These are phyloP conservation scores for Acleris emargana DNA, from an alignment of 2,888 invertebrate species.

Conservation along the genomic window DNA sequence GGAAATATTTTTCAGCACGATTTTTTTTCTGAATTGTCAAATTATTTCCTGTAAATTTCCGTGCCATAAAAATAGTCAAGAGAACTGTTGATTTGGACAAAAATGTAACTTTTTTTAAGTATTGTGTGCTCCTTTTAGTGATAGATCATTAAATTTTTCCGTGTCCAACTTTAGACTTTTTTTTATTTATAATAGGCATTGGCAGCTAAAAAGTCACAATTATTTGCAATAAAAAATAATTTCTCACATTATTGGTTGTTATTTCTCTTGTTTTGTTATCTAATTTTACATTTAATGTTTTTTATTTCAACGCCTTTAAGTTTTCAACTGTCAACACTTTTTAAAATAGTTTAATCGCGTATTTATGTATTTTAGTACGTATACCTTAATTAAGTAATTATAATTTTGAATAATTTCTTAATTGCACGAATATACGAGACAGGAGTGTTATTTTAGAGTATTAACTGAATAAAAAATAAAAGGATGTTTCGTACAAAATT, in stretches of 20 bases:
- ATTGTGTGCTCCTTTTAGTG: constrained; percentile 5
- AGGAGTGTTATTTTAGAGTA: constrained; percentile 62
- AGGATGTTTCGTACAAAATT: constrained; percentile 55
- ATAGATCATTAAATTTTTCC: not conserved
- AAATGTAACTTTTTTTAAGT: constrained; percentile 1
- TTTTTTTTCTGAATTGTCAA: constrained; percentile 16
- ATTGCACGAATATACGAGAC: constrained; percentile 53
- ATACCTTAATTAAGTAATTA: constrained; percentile 73
- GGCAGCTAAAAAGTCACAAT: constrained; percentile 34
- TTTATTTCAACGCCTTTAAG: constrained; percentile 59
- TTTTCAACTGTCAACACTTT: constrained; percentile 60
- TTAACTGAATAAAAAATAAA: constrained; percentile 39
- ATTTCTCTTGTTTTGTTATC: constrained; percentile 75
- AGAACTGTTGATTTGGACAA: constrained; percentile 21
- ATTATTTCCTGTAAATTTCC: constrained; percentile 16
- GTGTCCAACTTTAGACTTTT: constrained; percentile 34
- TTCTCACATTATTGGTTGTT: constrained; percentile 69
- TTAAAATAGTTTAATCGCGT: constrained; percentile 65
- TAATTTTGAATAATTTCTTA: constrained; percentile 55
- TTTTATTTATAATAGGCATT: constrained; percentile 37
- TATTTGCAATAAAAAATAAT: constrained; percentile 47
- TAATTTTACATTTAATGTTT: constrained; percentile 75
- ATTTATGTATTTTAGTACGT: constrained; percentile 77
- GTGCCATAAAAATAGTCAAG: constrained; percentile 36
- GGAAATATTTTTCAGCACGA: constrained; percentile 1